Conservation (phyloP, 2,113 vertebrate genomes). For the Pyxicephalus adspersus region DNA sequence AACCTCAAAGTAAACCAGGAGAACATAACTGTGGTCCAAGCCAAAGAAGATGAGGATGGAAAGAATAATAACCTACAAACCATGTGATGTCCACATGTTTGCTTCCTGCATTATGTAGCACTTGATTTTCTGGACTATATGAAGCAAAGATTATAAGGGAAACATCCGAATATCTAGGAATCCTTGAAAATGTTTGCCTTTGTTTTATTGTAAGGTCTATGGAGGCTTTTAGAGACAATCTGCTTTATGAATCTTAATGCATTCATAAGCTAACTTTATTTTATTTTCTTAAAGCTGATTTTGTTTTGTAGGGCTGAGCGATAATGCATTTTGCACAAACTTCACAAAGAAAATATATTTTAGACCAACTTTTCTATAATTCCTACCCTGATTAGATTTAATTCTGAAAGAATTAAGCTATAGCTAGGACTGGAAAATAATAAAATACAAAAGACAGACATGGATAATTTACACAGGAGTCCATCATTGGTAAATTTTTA, state of each 20-base stretch:
- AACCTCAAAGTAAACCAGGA: constrained; percentile 61
- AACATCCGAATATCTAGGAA: neutral
- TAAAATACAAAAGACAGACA: no score
- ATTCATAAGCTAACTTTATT: neutral
- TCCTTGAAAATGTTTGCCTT: neutral
- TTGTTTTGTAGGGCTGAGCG: neutral
- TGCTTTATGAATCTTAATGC: constrained; percentile 1
- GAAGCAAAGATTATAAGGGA: neutral
- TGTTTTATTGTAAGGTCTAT: neutral
- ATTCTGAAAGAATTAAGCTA: no score
- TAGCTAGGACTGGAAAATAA: no score
- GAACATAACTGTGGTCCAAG: constrained; percentile 52
- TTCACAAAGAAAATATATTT: constrained; percentile 2
- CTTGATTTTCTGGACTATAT: neutral
- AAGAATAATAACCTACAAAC: constrained; percentile 57
- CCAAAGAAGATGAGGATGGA: constrained; percentile 61
- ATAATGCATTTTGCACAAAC: constrained; percentile 15
- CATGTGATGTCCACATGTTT: neutral
- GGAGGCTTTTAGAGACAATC: neutral
- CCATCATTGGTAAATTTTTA: no score
- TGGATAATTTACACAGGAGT: no score
- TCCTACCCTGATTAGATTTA: no score
- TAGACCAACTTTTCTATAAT: neutral
- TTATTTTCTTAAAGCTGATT: neutral
- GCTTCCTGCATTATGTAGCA: neutral